Evolutionary conservation across 2,113 vertebrate species (phyloP).

Genomic region (Dermatemys mawii): DNA sequence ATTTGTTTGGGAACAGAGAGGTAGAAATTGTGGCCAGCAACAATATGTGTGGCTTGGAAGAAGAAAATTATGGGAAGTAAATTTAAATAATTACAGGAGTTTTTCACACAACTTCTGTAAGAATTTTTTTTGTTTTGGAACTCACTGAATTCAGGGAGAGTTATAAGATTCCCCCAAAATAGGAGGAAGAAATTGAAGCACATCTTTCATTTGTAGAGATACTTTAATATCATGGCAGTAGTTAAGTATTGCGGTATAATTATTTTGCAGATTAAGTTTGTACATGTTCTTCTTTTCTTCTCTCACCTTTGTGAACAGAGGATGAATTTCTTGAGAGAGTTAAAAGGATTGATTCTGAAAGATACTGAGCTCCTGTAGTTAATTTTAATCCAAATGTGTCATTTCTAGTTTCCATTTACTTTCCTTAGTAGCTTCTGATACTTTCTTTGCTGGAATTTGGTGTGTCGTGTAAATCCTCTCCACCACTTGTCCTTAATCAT

Average conservation of each 20-base stretch:
- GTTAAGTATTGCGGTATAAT: background rate
- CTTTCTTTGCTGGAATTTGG: background rate
- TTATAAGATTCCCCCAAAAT: background rate
- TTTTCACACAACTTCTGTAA: background rate
- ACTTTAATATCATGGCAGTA: background rate
- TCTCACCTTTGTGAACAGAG: background rate
- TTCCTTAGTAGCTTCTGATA: background rate
- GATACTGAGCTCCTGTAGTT: background rate
- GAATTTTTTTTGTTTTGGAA: constrained; percentile 16
- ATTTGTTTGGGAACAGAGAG: background rate
- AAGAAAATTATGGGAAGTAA: constrained; percentile 11
- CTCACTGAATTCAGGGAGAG: background rate
- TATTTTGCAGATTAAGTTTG: background rate
- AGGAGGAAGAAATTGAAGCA: background rate
- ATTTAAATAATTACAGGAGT: background rate
- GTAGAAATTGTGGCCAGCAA: background rate
- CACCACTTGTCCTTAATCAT: background rate
- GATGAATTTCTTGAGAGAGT: background rate
- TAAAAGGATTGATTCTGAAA: background rate
- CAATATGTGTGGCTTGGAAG: background rate
- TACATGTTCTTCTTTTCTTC: background rate
- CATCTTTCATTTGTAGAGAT: fast-evolving
- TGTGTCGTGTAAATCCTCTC: background rate
- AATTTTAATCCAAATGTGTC: background rate
- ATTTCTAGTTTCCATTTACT: background rate